Evolutionary conservation across 1,140 invertebrate genomes (phyloP), one percentile per base, ranked within the genome.

Genomic region (Plutomurus gul): DNA sequence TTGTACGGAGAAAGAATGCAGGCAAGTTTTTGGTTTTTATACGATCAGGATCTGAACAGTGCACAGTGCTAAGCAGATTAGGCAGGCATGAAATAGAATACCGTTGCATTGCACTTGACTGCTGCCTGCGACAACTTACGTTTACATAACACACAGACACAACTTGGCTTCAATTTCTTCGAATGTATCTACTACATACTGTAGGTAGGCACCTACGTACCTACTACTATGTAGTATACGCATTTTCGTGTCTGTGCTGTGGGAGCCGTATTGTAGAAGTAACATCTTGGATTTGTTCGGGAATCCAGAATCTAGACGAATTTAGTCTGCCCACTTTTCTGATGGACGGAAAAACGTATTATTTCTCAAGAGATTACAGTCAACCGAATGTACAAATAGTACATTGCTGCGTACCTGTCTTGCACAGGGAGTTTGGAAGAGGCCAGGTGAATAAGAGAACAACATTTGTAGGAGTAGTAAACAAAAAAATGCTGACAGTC

Each of bases 51-150:
- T 65, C 25, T 33, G 25, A 36, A 27, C 18, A 65, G 25, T n/a
- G 56, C 16, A 36, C 30, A 36, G 51, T 33, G 27, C 56, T 65
- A 65, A 65, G 56, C 56, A 65, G 56, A 65, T 65, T 65, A 65
- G 56, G 56, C 56, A 65, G 56, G 56, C 56, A 65, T 65, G 56
- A 65, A 65, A 65, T 65, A 65, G 56, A 65, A 65, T 65, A 65
- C 56, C 56, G 30, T 65, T 65, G 56, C 56, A 65, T 65, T 33
- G 56, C 27, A 65, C 56, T 65, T 65, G 56, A 65, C 56, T 65
- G 56, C 39, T 43, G 39, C n/a, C 10, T 43, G 39, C 56, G 56
- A 65, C 56, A 65, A 65, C 56, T 65, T 30, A 65, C 56, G 36
- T 65, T 65, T 65, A 65, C 56, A 65, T 49, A 33, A 30, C 27